phyloP scores from a whole-genome alignment of 2,888 invertebrate genomes.

The Volucella zonaria region DNA sequence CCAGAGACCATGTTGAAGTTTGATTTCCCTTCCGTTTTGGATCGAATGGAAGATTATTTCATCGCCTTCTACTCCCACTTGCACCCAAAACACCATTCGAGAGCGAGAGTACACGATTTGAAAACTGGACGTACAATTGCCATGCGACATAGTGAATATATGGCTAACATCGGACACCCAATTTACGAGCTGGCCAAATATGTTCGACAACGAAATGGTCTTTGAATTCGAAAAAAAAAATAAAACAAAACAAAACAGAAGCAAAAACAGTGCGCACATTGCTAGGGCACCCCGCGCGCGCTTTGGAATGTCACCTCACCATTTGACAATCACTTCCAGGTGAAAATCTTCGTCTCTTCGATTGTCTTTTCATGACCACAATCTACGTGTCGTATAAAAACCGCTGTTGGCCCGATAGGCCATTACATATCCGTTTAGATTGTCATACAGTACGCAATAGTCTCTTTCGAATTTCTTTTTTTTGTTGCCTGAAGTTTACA shows the following conservation, averaged over 20 bases:
- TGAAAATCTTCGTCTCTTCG: constrained; percentile 57
- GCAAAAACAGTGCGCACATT: constrained; percentile 22
- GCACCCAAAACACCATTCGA: constrained; percentile 2
- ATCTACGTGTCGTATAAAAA: constrained; percentile 82
- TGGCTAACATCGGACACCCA: constrained; percentile 62
- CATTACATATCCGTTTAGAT: constrained; percentile 81
- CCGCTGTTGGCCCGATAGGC: constrained; percentile 78
- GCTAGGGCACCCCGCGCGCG: constrained; percentile 54
- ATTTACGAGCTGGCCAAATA: constrained; percentile 68
- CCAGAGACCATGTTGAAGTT: constrained; percentile 41
- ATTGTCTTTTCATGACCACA: constrained; percentile 51
- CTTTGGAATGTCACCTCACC: constrained; percentile 62
- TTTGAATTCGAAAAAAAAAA: constrained; percentile 42
- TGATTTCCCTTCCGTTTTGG: constrained; percentile 56
- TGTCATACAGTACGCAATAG: constrained; percentile 78
- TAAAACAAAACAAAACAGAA: too few relatives aligned
- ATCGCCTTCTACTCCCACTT: constrained; percentile 43
- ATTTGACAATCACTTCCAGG: constrained; percentile 72
- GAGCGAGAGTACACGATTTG: constrained; percentile 59
- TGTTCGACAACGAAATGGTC: constrained; percentile 59
- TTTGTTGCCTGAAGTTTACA: constrained; percentile 6
- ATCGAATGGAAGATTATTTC: constrained; percentile 62
- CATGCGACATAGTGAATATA: constrained; percentile 33
- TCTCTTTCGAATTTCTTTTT: constrained; percentile 50
- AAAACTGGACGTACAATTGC: constrained; percentile 24